Evolutionary conservation across 2,113 vertebrate genomes (phyloP).

Genomic region (Eleginops maclovinus): DNA sequence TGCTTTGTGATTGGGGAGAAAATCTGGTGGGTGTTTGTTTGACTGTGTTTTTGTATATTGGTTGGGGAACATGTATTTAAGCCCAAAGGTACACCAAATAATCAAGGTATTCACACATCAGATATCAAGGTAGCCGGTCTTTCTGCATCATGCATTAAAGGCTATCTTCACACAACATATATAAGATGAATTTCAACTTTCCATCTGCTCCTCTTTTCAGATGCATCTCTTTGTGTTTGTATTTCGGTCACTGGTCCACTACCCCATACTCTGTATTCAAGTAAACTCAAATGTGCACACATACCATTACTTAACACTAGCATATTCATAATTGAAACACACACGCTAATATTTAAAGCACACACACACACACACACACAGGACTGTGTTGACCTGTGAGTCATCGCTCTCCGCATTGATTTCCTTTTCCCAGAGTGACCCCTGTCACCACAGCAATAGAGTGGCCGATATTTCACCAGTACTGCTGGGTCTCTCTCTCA

Average conservation of each 20-base stretch:
- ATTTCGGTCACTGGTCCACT: background rate
- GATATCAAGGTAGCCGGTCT: constrained; percentile 5
- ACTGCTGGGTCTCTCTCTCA: constrained; percentile 40
- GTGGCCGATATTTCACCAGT: constrained; percentile 80
- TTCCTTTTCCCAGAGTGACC: constrained; percentile 86
- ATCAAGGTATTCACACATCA: background rate
- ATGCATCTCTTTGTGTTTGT: background rate
- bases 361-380: constrained; percentile 25
- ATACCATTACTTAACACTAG: constrained; percentile 27
- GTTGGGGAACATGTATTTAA: background rate
- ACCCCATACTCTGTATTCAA: background rate
- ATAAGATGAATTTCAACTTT: constrained; percentile 10
- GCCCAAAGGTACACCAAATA: background rate
- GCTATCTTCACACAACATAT: constrained; percentile 20
- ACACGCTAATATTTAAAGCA: constrained; percentile 24
- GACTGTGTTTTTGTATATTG: constrained; percentile 11
- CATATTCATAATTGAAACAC: constrained; percentile 57
- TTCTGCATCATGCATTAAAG: constrained; percentile 20
- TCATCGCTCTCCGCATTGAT: constrained; percentile 87
- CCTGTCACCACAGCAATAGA: constrained; percentile 83
- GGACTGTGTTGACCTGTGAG: constrained; percentile 83
- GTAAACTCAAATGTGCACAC: constrained; percentile 11
- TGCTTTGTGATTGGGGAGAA: constrained; percentile 63
- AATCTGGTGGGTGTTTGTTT: constrained; percentile 15
- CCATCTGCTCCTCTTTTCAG: background rate